These are phyloP conservation scores for Allophyes oxyacanthae DNA, from an alignment of 2,888 invertebrate species.

Conservation along the genomic window DNA sequence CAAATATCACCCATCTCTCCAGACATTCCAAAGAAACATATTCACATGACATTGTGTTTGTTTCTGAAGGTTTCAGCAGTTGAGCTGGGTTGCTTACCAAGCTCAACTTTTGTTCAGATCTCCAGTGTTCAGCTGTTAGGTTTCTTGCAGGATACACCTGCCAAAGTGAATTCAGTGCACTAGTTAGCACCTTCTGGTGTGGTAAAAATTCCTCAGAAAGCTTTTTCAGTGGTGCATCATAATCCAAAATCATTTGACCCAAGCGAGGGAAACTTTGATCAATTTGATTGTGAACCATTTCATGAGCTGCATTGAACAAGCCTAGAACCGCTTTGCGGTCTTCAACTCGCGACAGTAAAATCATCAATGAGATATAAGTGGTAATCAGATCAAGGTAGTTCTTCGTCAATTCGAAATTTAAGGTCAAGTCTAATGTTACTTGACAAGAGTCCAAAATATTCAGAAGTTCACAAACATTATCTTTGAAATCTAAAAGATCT, in stretches of 20 bases:
- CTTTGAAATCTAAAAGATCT: constrained; percentile 99
- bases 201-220: constrained; percentile 99
- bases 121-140: constrained; percentile 97
- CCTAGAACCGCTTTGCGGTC: constrained; percentile 99
- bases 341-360: constrained; percentile 98
- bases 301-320: constrained; percentile 99
- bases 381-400: constrained; percentile 98
- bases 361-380: constrained; percentile 98
- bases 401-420: constrained; percentile 98
- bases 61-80: constrained; percentile 97
- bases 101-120: constrained; percentile 97
- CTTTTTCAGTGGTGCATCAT: constrained; percentile 98
- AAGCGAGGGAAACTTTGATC: constrained; percentile 98
- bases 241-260: constrained; percentile 99
- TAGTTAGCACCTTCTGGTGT: constrained; percentile 95
- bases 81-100: constrained; percentile 98
- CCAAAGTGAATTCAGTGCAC: constrained; percentile 96
- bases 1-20: constrained; percentile 99
- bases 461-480: constrained; percentile 96
- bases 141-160: constrained; percentile 97
- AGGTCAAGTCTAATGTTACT: constrained; percentile 97
- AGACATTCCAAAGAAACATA: constrained; percentile 98
- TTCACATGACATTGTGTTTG: constrained; percentile 99
- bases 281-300: constrained; percentile 97
- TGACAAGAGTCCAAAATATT: constrained; percentile 99